These are phyloP conservation scores for Temnothorax ravouxi DNA, from an alignment of 2,888 invertebrate species.

Conservation along the genomic window DNA sequence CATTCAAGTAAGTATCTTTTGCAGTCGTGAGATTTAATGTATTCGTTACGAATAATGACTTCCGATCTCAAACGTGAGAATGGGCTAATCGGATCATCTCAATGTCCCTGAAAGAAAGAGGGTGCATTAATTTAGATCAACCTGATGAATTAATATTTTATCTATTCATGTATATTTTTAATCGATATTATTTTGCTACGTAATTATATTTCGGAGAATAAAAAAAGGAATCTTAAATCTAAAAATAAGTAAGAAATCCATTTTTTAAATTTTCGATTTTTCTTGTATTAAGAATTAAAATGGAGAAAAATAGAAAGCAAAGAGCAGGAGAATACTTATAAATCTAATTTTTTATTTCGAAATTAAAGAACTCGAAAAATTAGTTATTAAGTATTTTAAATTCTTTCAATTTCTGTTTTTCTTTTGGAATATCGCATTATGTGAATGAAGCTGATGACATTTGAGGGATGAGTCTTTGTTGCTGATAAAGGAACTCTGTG, in stretches of 20 bases:
- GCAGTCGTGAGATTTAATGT: conserved; percentile 1
- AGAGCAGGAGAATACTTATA: not conserved
- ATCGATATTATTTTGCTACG: not conserved
- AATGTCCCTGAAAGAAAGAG: not conserved
- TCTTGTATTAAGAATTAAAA: not conserved
- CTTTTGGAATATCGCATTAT: not conserved
- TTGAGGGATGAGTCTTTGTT: not conserved
- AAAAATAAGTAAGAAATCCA: not conserved
- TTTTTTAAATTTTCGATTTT: not conserved
- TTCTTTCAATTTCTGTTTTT: not conserved
- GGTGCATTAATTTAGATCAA: conserved; percentile 4
- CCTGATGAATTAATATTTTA: conserved; percentile 1
- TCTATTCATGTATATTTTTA: not conserved
- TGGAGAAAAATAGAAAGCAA: not conserved
- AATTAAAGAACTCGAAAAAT: not conserved
- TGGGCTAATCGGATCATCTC: not conserved
- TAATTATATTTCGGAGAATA: not conserved
- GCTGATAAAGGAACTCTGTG: conserved; percentile 5
- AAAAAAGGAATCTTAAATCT: not conserved
- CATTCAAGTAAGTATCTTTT: conserved; percentile 88
- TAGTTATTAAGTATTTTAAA: not conserved
- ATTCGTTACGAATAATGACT: conserved; percentile 18
- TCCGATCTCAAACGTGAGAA: not conserved
- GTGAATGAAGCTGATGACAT: not conserved
- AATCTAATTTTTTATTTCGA: not conserved